Evolutionary conservation across 2,888 invertebrate genomes (phyloP).

Genomic region (Ornithoptera priamus): DNA sequence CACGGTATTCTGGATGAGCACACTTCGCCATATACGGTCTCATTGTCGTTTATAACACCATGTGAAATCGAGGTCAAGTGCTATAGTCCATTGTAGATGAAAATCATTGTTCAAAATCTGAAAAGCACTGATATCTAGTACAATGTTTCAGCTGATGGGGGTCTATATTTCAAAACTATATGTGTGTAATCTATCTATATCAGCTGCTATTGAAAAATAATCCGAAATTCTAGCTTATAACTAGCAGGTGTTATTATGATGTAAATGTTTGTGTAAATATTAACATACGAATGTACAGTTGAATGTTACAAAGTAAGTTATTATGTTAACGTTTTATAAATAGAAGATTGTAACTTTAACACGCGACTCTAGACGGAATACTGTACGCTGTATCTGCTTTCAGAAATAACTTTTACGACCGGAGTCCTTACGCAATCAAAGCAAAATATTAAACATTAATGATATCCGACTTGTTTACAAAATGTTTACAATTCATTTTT

Average conservation of each 20-base stretch:
- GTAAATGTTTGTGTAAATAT: neutral
- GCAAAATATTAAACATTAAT: conserved; percentile 20
- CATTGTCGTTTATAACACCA: too few species aligned
- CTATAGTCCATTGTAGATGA: too few species aligned
- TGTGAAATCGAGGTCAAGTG: too few species aligned
- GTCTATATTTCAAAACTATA: too few species aligned
- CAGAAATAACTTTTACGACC: conserved; percentile 29
- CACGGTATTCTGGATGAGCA: too few species aligned
- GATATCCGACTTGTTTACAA: conserved; percentile 6
- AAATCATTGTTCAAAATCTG: neutral
- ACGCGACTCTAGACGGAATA: conserved; percentile 19
- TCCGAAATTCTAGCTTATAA: neutral
- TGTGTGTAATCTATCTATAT: too few species aligned
- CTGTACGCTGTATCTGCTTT: conserved; percentile 20
- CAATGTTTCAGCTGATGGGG: too few species aligned
- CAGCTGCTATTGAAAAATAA: neutral
- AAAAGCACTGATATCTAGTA: neutral
- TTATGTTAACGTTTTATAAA: conserved; percentile 20
- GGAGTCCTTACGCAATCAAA: conserved; percentile 24
- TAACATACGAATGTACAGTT: neutral
- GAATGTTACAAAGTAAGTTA: neutral
- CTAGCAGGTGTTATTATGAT: too few species aligned
- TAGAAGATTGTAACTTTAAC: conserved; percentile 16
- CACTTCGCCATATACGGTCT: too few species aligned
- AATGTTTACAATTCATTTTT: neutral